These are phyloP conservation scores for Maniola hyperantus DNA, from an alignment of 2,888 invertebrate genomes.

Conservation along the genomic window DNA sequence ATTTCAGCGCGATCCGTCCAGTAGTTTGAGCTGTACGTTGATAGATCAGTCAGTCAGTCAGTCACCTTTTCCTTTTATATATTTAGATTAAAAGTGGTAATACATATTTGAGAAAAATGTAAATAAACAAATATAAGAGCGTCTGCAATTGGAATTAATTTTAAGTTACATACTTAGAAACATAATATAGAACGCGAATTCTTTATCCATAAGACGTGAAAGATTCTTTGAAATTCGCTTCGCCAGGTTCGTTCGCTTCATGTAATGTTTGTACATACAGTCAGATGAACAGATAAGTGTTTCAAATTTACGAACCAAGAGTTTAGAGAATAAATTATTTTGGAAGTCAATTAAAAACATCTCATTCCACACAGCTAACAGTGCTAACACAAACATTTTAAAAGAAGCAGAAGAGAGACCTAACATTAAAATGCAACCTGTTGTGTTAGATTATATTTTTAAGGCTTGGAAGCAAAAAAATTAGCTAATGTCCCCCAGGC, in stretches of 20 bases:
- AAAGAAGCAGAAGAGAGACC: background rate
- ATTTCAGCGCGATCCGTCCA: too few species aligned
- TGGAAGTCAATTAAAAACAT: background rate
- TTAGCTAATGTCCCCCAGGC: slow-evolving; percentile 38
- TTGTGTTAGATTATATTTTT: slow-evolving; percentile 19
- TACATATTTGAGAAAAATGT: background rate
- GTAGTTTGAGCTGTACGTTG: too few species aligned
- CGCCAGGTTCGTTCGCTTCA: background rate
- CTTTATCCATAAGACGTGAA: background rate
- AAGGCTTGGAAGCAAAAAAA: slow-evolving; percentile 15
- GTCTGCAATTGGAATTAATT: background rate
- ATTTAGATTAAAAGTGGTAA: background rate
- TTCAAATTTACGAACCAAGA: background rate
- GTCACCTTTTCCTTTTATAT: too few species aligned
- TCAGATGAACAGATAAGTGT: background rate
- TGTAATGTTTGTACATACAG: background rate
- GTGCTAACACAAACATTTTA: background rate
- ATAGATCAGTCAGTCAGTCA: too few species aligned
- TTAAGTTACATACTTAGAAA: background rate
- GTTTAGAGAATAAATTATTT: background rate
- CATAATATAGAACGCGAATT: background rate
- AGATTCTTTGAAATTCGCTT: background rate
- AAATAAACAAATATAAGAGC: background rate
- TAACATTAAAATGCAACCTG: slow-evolving; percentile 21
- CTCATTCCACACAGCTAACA: background rate